Conservation (phyloP, 2,113 vertebrate species). For the Megaptera novaeangliae region DNA sequence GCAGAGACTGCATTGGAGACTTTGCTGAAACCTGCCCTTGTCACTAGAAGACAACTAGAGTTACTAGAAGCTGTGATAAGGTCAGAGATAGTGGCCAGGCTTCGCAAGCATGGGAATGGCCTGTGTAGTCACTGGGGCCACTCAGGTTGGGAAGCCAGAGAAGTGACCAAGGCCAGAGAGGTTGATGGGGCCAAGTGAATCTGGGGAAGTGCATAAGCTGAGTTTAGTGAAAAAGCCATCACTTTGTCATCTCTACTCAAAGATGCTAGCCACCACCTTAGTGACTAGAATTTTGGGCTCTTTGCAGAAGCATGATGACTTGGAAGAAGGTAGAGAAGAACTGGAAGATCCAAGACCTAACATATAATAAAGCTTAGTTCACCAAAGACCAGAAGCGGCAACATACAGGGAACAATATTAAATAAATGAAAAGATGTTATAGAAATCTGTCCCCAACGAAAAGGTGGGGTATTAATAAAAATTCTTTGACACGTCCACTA, state of each 20-base stretch:
- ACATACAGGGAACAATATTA: conserved; percentile 40
- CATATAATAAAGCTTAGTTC: background rate
- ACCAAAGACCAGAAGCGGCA: background rate
- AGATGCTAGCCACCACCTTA: background rate
- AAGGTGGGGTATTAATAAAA: conserved; percentile 67
- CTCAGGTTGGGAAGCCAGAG: background rate
- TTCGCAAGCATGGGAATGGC: background rate
- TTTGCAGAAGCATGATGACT: background rate
- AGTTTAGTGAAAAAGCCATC: background rate
- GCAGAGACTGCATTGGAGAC: background rate
- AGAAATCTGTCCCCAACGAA: conserved; percentile 46
- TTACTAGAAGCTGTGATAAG: background rate
- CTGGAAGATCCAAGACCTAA: background rate
- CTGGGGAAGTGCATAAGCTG: background rate
- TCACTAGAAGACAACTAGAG: background rate
- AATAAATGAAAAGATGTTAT: conserved; percentile 54
- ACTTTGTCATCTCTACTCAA: background rate
- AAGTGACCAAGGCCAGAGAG: background rate
- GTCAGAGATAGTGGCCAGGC: background rate
- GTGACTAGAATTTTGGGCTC: background rate
- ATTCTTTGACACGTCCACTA: background rate
- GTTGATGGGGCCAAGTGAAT: background rate
- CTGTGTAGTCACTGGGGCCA: background rate
- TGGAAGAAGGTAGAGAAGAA: background rate
- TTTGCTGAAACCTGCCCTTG: background rate